These are phyloP conservation scores for Coleophora deauratella DNA, from an alignment of 2,888 invertebrate genomes.

Conservation along the genomic window DNA sequence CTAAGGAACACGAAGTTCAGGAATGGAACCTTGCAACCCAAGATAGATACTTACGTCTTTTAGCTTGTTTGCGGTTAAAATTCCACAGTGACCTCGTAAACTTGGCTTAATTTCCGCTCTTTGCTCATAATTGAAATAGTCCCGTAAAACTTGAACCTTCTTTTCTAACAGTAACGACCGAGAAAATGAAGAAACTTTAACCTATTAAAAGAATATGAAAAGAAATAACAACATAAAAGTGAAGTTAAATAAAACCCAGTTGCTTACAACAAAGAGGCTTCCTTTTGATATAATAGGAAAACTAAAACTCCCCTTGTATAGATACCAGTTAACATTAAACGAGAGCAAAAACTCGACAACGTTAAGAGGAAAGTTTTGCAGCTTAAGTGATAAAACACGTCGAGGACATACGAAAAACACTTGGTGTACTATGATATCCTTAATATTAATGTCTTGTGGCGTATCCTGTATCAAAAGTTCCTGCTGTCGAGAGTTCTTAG, in stretches of 20 bases:
- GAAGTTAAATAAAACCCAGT: constrained; percentile 17
- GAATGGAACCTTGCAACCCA: constrained; percentile 38
- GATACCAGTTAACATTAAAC: constrained; percentile 28
- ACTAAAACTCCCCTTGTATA: constrained; percentile 30
- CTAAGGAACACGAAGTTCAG: constrained; percentile 49
- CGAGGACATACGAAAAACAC: constrained; percentile 54
- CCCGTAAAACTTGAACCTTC: too few species aligned
- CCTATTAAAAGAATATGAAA: constrained; percentile 2
- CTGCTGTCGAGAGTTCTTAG: constrained; percentile 68
- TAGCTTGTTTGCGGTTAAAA: constrained; percentile 32
- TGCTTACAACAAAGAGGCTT: constrained; percentile 17
- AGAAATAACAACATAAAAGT: constrained; percentile 10
- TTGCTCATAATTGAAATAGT: constrained; percentile 1
- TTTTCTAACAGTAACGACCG: too few species aligned
- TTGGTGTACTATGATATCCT: constrained; percentile 59
- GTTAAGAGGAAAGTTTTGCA: constrained; percentile 47
- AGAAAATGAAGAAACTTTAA: constrained; percentile 1
- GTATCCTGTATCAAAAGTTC: constrained; percentile 70
- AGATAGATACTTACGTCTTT: constrained; percentile 25
- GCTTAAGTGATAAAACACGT: constrained; percentile 67
- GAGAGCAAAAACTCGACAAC: constrained; percentile 34
- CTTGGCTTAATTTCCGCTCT: constrained; percentile 11
- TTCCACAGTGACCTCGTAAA: constrained; percentile 9
- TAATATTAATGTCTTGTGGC: constrained; percentile 69
- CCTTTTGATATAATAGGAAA: constrained; percentile 20